Conservation (phyloP, 2,113 vertebrate genomes). For the Gambusia affinis region DNA sequence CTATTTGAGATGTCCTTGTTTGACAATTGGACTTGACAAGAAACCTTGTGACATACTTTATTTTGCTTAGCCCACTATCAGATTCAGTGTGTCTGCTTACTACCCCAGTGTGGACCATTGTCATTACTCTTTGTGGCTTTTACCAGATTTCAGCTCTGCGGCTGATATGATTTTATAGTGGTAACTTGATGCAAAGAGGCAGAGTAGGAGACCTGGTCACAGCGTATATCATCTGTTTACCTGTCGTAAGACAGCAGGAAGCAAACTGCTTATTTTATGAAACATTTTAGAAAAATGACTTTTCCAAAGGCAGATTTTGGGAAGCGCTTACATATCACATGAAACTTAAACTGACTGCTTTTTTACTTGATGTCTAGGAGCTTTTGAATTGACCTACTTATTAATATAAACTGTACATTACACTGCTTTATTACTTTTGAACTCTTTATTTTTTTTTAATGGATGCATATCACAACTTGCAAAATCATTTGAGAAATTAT, state of each 20-base stretch:
- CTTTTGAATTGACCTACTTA: too few relatives aligned
- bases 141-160: not conserved
- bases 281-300: too few relatives aligned
- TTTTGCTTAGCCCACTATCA: conserved; percentile 5
- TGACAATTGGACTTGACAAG: conserved; percentile 62
- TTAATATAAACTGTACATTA: too few relatives aligned
- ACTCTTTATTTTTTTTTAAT: too few relatives aligned
- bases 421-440: too few relatives aligned
- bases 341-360: too few relatives aligned
- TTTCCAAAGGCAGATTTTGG: too few relatives aligned
- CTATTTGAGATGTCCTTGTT: conserved; percentile 52
- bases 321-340: too few relatives aligned
- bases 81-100: conserved; percentile 4
- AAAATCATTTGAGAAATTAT: too few relatives aligned
- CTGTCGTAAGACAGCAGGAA: conserved; percentile 45
- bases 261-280: not conserved
- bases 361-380: too few relatives aligned
- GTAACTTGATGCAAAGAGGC: not conserved
- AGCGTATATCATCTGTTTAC: conserved; percentile 49
- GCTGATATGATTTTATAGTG: conserved; percentile 1
- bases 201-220: conserved; percentile 42
- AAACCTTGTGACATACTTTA: conserved; percentile 40
- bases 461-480: too few relatives aligned
- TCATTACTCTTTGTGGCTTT: conserved; percentile 8
- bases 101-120: conserved; percentile 1